A percentile compares a stretch with the other conserved stretches of the same genome.
These are phyloP conservation scores for Zaprionus africanus DNA, from an alignment of 1,140 invertebrate genomes.

Conservation along the genomic window DNA sequence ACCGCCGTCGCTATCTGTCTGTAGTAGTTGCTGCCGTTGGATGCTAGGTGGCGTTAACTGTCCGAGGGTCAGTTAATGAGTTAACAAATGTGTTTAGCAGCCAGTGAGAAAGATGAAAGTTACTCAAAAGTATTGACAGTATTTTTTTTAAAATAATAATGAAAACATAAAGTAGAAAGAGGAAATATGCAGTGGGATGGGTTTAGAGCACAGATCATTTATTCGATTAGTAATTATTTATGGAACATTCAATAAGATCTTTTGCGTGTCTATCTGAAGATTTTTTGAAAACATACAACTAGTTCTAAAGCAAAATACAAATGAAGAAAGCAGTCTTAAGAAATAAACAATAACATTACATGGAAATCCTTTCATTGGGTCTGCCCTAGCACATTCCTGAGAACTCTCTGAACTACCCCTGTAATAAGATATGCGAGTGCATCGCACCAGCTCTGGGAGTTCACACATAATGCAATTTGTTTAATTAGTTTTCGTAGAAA, in stretches of 20 bases:
- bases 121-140: no score
- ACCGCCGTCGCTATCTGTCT: slow-evolving; percentile 72
- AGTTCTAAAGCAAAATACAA: no score
- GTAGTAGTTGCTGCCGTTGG: slow-evolving; percentile 50
- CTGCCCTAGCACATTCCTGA: background rate
- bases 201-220: background rate
- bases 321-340: no score
- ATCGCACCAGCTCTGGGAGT: slow-evolving; percentile 49
- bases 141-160: no score
- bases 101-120: background rate
- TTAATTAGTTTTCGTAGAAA: slow-evolving; percentile 75
- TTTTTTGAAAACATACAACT: no score
- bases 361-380: no score
- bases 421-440: slow-evolving; percentile 63
- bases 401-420: slow-evolving; percentile 10
- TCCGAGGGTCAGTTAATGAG: slow-evolving; percentile 35
- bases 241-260: no score
- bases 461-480: slow-evolving; percentile 64
- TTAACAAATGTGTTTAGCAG: slow-evolving; percentile 17
- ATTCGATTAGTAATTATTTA: no score
- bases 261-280: no score
- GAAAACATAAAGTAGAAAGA: no score
- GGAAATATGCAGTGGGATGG: no score
- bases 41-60: slow-evolving; percentile 48
- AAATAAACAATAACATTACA: no score